Evolutionary conservation across 2,113 vertebrate genomes (phyloP), one percentile per base, ranked within the genome.

Genomic region (Laticauda colubrina): DNA sequence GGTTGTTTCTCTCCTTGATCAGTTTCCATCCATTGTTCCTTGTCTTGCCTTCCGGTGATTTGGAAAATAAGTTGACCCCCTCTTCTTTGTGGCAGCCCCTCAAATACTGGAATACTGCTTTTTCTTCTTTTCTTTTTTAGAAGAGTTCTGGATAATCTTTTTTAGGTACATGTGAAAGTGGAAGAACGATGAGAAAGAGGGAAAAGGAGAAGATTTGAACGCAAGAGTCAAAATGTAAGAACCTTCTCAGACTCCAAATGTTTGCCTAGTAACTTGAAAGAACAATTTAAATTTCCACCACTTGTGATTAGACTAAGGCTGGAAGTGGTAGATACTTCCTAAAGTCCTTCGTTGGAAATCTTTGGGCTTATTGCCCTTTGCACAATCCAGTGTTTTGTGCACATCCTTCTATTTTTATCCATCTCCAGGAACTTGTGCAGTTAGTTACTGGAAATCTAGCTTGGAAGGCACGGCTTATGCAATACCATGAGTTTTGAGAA

Each of bases 401-500:
- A 18, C 45, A 0, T 86, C 92, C 64, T 96, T 93, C 95, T 96
- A 96, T 96, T 96, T 96, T 93, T 91, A 93, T 95, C 92, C 53
- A 9, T 89, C 93, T 96, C 95, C 95, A 96, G 95, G 94, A 96
- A 96, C 92, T 93, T 43, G 90, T 90, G 92, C 94, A 88, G 87
- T 89, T 94, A 93, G 94, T 97, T 97, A 97, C 96, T 96, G 96
- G 96, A 97, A 97, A 95, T 95, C 53, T 90, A 96, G 93, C 51
- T 93, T 95, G 94, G 96, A 97, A 96, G 95, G 93, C 92, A 89
- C 94, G 94, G 94, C 94, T 97, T 96, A 95, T 95, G 94, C 94
- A 96, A 96, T 95, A 92, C 43, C 93, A 34, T 3, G 51, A 94
- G 88, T 90, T 69, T 90, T 93, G 95, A 94, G 93, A 94, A 96